Evolutionary conservation across 2,113 vertebrate genomes (phyloP), one percentile per base, ranked within the genome.

Genomic region (Plecotus auritus): DNA sequence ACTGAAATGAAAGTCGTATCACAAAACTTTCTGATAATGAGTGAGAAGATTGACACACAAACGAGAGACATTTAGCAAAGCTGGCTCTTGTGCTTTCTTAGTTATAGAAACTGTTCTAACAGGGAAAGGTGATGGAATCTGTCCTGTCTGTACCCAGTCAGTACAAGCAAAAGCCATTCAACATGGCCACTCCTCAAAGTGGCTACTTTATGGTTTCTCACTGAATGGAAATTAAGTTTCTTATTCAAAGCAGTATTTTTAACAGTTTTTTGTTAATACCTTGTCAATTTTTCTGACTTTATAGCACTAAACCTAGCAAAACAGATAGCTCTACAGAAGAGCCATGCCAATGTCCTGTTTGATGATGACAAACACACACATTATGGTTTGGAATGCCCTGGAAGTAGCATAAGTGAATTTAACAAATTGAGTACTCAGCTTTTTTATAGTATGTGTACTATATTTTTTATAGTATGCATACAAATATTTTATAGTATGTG

Each of bases 211-310:
- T 88, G 4, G 73, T 17, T 2, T 91, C 7, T 85, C 76, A 61
- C 1, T 88, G 59, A 90, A 85, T 85, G n/a, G 54, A 90, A 93
- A 85, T 88, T 81, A 72, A 51, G 67, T 85, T 92, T 92, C 66
- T 93, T 95, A 74, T 67, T 86, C 59, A 61, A 61, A 61, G 59
- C 59, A 61, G 10, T 1, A 28, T 61, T 61, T 61, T 61, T 59
- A 88, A 56, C n/a, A 40, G n/a, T 7, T 76, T 84, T 84, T 85
- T 69, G 10, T 85, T 54, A 78, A 85, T 73, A 83, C 2, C 22
- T 9, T 72, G 85, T 85, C 13, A 45, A 7, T 81, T 72, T 89
- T 66, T 32, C 28, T 87, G 37, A 20, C 3, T 47, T 78, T 45
- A 5, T 70, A 67, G 20, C 40, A 12, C 40, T 47, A 77, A 42